These are phyloP conservation scores for Nasua narica DNA, from an alignment of 2,797 vertebrate genomes.

Conservation along the genomic window DNA sequence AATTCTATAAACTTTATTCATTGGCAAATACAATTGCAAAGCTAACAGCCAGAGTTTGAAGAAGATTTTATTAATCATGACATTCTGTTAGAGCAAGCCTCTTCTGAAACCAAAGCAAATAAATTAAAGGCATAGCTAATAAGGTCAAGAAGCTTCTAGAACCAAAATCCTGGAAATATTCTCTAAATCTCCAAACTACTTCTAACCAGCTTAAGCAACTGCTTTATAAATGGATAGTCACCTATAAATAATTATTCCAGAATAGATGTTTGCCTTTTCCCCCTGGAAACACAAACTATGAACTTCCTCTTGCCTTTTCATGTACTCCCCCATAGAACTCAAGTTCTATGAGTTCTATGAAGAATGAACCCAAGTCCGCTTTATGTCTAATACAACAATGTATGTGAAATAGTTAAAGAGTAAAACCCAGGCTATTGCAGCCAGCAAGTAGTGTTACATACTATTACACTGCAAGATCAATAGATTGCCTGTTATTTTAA, in stretches of 20 bases:
- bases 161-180: not conserved
- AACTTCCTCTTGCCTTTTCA: not conserved
- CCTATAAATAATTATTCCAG: not conserved
- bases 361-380: not conserved
- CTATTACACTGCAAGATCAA: not conserved
- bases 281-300: not conserved
- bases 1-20: slow-evolving; percentile 18
- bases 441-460: not conserved
- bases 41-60: not conserved
- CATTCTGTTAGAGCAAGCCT: slow-evolving; percentile 8
- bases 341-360: no score
- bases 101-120: slow-evolving; percentile 51
- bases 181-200: slow-evolving; percentile 5
- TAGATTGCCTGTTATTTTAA: slow-evolving; percentile 43
- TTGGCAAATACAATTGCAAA: slow-evolving; percentile 17
- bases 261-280: not conserved
- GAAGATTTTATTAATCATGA: slow-evolving; percentile 49
- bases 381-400: not conserved
- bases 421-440: not conserved
- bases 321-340: not conserved
- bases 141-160: not conserved
- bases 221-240: not conserved
- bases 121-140: slow-evolving; percentile 21
- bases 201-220: slow-evolving; percentile 6
- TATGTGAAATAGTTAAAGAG: not conserved